A percentile compares a stretch with the other conserved stretches of the same genome.
Conservation (phyloP, 2,797 vertebrate genomes). For the Poecilia picta region DNA sequence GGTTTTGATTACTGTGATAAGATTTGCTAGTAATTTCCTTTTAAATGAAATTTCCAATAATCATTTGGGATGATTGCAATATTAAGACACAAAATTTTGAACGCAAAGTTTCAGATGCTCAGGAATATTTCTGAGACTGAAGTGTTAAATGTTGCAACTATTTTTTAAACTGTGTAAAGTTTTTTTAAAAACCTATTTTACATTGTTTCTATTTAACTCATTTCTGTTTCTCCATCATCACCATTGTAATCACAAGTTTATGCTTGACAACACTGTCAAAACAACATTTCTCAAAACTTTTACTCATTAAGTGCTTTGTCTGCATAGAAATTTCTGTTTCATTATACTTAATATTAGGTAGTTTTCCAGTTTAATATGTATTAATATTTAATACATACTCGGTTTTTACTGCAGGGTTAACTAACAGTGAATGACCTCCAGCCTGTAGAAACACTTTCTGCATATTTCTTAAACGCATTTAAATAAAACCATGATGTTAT, state of each 20-base stretch:
- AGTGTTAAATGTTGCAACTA: too few species aligned
- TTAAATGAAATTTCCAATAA: background rate
- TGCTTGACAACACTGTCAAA: background rate
- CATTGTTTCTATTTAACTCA: background rate
- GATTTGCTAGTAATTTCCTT: background rate
- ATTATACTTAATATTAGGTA: background rate
- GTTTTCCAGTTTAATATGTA: background rate
- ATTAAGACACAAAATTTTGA: too few species aligned
- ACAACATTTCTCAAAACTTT: background rate
- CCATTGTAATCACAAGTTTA: background rate
- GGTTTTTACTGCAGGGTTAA: background rate
- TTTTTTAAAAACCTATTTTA: background rate
- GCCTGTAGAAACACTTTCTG: background rate
- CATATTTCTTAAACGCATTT: background rate
- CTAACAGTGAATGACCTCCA: background rate
- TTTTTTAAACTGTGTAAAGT: too few species aligned
- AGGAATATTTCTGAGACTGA: too few species aligned
- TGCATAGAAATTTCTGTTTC: background rate
- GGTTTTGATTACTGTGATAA: too few species aligned
- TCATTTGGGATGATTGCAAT: background rate
- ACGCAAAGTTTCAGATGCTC: too few species aligned
- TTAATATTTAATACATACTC: background rate
- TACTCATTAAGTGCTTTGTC: background rate
- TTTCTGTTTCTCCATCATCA: background rate
- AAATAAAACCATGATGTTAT: background rate